phyloP scores from a whole-genome alignment of 1,140 invertebrate genomes.

The Tribolium madens region DNA sequence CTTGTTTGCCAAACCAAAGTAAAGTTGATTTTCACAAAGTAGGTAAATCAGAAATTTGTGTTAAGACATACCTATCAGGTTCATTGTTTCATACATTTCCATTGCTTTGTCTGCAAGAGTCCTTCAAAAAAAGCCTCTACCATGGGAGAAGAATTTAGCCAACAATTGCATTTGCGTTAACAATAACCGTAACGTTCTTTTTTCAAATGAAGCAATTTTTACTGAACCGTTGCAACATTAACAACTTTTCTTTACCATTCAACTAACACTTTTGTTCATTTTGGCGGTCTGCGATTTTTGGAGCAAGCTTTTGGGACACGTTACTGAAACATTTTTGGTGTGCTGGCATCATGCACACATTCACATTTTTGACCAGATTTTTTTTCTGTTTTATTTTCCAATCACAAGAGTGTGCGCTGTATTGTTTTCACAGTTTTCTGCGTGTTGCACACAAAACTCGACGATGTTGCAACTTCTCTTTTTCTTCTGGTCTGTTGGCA shows the following conservation, averaged over 20 bases:
- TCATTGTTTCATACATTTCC: neutral
- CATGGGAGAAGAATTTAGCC: neutral
- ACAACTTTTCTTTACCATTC: neutral
- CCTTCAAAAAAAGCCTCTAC: neutral
- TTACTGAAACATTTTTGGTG: conserved; percentile 49
- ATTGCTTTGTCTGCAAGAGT: neutral
- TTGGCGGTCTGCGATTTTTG: conserved; percentile 27
- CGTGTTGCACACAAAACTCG: conserved; percentile 40
- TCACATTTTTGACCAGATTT: neutral
- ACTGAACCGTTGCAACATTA: conserved; percentile 21
- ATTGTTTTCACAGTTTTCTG: conserved; percentile 46
- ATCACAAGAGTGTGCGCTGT: conserved; percentile 38
- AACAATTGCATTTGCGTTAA: neutral
- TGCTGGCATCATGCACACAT: conserved; percentile 34
- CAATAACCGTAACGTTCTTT: neutral
- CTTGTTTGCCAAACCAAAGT: too few relatives aligned
- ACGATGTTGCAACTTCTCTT: conserved; percentile 45
- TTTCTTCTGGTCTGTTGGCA: conserved; percentile 49
- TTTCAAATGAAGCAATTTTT: conserved; percentile 8
- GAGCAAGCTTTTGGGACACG: conserved; percentile 46
- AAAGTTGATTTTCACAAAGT: too few relatives aligned
- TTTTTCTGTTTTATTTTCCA: conserved; percentile 1
- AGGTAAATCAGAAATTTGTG: too few relatives aligned
- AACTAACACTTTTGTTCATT: neutral
- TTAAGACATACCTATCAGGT: neutral